Conservation (phyloP, 2,888 invertebrate genomes). For the Neoascia interrupta region DNA sequence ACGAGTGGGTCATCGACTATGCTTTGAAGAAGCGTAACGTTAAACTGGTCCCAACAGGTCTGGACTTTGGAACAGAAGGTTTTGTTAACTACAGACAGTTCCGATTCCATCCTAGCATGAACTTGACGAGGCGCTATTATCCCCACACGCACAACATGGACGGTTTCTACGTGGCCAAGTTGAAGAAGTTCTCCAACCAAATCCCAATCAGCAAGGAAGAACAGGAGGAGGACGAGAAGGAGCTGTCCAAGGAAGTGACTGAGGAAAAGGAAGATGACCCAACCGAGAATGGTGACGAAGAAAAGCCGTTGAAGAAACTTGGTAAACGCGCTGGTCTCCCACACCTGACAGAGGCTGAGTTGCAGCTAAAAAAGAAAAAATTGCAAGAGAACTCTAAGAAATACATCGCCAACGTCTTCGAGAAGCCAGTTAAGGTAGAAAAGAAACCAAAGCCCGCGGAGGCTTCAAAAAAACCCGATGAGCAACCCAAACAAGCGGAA, state of each 20-base stretch:
- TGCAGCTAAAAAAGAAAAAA: slow-evolving; percentile 77
- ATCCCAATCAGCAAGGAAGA: slow-evolving; percentile 81
- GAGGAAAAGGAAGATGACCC: slow-evolving; percentile 70
- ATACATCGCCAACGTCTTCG: slow-evolving; percentile 78
- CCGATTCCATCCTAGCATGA: slow-evolving; percentile 94
- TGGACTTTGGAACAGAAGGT: slow-evolving; percentile 97
- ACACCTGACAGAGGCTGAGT: slow-evolving; percentile 73
- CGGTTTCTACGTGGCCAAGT: slow-evolving; percentile 98
- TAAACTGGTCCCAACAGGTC: slow-evolving; percentile 94
- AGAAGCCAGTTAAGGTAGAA: slow-evolving; percentile 75
- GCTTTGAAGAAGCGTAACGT: slow-evolving; percentile 95
- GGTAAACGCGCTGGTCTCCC: slow-evolving; percentile 78
- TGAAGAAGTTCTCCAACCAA: slow-evolving; percentile 96
- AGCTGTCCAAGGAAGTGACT: slow-evolving; percentile 71
- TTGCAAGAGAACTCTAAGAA: slow-evolving; percentile 75
- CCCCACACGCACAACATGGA: slow-evolving; percentile 99
- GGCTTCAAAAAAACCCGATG: neutral
- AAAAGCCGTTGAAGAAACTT: slow-evolving; percentile 61
- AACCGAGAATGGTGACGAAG: slow-evolving; percentile 60
- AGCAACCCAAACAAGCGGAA: neutral
- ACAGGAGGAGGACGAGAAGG: slow-evolving; percentile 78
- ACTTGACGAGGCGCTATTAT: slow-evolving; percentile 94
- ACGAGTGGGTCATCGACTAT: slow-evolving; percentile 98
- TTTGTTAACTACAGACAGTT: slow-evolving; percentile 92
- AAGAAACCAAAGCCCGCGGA: slow-evolving; percentile 59